Evolutionary conservation across 2,888 invertebrate species (phyloP).

Genomic region (Galerucella nymphaeae): DNA sequence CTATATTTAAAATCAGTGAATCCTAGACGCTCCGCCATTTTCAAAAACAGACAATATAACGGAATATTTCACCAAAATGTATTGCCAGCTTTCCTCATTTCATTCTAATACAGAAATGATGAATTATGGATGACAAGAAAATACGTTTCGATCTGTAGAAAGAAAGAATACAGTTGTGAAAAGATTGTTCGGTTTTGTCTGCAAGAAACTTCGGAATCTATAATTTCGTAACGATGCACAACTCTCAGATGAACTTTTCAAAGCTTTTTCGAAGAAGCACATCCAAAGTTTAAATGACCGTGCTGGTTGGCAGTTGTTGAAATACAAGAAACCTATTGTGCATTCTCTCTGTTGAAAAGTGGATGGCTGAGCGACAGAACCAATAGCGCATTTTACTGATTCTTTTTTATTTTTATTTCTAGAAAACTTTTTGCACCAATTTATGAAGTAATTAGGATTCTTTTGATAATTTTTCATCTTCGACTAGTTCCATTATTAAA

Average conservation of each 20-base stretch:
- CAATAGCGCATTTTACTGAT: background rate
- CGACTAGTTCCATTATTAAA: too few relatives aligned
- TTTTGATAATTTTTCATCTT: too few relatives aligned
- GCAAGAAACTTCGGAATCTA: constrained; percentile 18
- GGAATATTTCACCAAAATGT: background rate
- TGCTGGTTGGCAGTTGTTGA: constrained; percentile 40
- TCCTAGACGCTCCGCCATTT: too few relatives aligned
- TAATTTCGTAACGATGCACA: constrained; percentile 32
- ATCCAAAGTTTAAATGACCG: constrained; percentile 39
- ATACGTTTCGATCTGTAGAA: constrained; percentile 15
- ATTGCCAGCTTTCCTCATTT: constrained; percentile 6
- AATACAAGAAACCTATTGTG: constrained; percentile 55
- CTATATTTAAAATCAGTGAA: too few relatives aligned
- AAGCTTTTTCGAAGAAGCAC: constrained; percentile 25
- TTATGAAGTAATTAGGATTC: background rate
- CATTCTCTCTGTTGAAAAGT: constrained; percentile 48
- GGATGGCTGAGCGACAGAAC: background rate
- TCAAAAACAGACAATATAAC: background rate
- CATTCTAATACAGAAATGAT: constrained; percentile 5
- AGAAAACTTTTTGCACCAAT: background rate
- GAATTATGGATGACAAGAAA: constrained; percentile 19
- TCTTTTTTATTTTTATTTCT: background rate
- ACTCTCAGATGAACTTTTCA: constrained; percentile 35
- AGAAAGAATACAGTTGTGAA: constrained; percentile 4
- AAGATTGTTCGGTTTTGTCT: constrained; percentile 19